Conservation (phyloP, 2,797 vertebrate genomes). For the Vultur gryphus region DNA sequence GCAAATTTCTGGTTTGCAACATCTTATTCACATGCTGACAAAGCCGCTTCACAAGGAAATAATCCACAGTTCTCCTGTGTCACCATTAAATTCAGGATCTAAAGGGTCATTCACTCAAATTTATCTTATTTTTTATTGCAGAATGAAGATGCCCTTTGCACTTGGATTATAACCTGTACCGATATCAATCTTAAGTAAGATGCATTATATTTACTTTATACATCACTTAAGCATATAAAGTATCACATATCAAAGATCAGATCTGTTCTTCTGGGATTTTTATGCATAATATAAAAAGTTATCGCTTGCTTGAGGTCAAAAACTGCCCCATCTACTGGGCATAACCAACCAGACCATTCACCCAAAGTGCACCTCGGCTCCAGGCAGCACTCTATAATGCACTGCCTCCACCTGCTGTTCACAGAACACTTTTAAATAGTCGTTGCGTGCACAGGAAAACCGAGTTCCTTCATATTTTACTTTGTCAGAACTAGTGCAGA, state of each 20-base stretch:
- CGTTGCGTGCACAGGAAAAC: neutral
- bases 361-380: accelerated
- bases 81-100: neutral
- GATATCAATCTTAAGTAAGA: neutral
- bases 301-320: neutral
- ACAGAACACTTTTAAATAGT: neutral
- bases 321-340: neutral
- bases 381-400: accelerated
- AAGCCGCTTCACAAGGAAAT: neutral
- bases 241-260: neutral
- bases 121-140: neutral
- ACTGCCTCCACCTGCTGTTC: neutral
- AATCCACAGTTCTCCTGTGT: neutral
- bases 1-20: neutral
- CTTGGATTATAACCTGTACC: neutral
- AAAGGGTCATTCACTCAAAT: neutral
- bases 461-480: neutral
- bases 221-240: neutral
- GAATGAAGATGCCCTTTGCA: neutral
- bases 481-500: neutral
- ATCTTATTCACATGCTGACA: neutral
- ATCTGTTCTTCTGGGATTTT: neutral
- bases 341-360: accelerated
- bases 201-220: neutral
- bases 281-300: neutral